Evolutionary conservation across 2,113 vertebrate species (phyloP).

Genomic region (Pelecanus crispus): DNA sequence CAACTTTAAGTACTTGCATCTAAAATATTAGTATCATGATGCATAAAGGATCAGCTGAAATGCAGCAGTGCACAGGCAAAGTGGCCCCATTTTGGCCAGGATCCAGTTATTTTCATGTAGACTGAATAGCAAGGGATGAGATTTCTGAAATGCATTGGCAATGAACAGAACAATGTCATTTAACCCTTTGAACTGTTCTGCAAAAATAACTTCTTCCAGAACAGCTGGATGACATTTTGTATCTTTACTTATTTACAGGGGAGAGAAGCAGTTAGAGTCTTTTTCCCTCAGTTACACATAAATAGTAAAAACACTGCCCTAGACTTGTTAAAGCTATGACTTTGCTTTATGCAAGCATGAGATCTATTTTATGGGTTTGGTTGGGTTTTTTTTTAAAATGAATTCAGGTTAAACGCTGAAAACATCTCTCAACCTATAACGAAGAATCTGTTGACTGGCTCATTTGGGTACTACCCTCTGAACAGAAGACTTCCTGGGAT

Average conservation of each 20-base stretch:
- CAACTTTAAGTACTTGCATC: background rate
- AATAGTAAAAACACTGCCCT: background rate
- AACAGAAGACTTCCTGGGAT: background rate
- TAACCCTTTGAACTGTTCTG: background rate
- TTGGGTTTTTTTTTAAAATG: background rate
- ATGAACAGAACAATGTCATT: background rate
- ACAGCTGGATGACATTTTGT: background rate
- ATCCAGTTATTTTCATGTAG: constrained; percentile 13
- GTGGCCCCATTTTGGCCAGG: background rate
- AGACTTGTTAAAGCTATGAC: background rate
- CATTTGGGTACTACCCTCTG: background rate
- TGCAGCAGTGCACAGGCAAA: background rate
- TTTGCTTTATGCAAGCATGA: background rate
- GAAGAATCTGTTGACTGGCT: background rate
- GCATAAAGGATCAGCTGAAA: background rate
- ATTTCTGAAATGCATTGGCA: background rate
- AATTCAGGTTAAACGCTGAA: background rate
- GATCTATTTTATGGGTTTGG: background rate
- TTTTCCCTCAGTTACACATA: background rate
- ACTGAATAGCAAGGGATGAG: background rate
- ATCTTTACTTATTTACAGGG: background rate
- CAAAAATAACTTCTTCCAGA: background rate
- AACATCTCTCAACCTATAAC: background rate
- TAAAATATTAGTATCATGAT: background rate
- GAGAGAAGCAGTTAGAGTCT: background rate